A percentile compares a stretch with the other conserved stretches of the same genome.
These are phyloP conservation scores for Drosophila nigritarsus DNA, from an alignment of 2,888 invertebrate genomes.

Conservation along the genomic window DNA sequence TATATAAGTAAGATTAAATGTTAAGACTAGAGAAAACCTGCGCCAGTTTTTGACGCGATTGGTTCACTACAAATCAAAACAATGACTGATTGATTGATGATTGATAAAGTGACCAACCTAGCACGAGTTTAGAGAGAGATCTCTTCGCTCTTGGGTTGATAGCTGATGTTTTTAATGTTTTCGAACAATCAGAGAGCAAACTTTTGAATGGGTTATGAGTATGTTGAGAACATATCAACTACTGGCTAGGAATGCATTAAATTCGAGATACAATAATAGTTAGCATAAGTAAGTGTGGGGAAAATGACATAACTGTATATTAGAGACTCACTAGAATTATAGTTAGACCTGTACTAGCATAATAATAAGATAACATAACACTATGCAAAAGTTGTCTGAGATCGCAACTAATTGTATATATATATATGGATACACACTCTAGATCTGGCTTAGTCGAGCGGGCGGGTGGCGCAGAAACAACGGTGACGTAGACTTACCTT, in stretches of 20 bases:
- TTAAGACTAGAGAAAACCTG: slow-evolving; percentile 58
- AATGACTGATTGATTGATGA: slow-evolving; percentile 41
- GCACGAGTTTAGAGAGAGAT: slow-evolving; percentile 1
- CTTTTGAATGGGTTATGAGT: not conserved
- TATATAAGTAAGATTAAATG: slow-evolving; percentile 38
- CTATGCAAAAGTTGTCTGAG: slow-evolving; percentile 24
- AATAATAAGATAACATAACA: slow-evolving; percentile 17
- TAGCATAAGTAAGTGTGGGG: slow-evolving; percentile 41
- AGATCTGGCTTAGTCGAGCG: slow-evolving; percentile 9
- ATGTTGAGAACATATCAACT: slow-evolving; percentile 16
- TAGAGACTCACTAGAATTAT: slow-evolving; percentile 52
- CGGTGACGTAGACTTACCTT: slow-evolving; percentile 60
- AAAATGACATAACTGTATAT: slow-evolving; percentile 35
- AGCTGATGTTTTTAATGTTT: slow-evolving; percentile 40
- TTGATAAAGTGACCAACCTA: slow-evolving; percentile 29
- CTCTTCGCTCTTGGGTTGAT: slow-evolving; percentile 13
- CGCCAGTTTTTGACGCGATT: slow-evolving; percentile 24
- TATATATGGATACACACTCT: not conserved
- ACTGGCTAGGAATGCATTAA: slow-evolving; percentile 38
- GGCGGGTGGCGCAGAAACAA: slow-evolving; percentile 21
- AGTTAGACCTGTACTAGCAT: slow-evolving; percentile 63
- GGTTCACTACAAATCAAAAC: slow-evolving; percentile 60
- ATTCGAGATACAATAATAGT: slow-evolving; percentile 34
- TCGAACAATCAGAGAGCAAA: slow-evolving; percentile 7
- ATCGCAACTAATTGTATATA: slow-evolving; percentile 13